Base-by-base conservation (phyloP, 1,140 invertebrate species). In the Steinernema khuongi region DNA sequence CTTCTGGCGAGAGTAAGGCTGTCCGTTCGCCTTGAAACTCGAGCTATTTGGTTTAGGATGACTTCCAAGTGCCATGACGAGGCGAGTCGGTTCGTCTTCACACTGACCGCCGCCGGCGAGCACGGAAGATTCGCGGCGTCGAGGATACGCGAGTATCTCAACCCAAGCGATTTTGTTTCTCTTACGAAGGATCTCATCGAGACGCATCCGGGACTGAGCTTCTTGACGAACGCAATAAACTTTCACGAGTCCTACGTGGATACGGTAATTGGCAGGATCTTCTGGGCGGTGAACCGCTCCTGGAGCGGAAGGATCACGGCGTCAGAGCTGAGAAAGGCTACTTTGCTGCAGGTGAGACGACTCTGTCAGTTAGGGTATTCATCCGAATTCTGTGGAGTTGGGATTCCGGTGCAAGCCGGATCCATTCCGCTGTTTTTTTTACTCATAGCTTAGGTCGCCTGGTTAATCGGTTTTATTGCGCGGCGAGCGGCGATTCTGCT, bases 191-290 rank as follows among this genome's bases (percentile, higher is more conserved):
- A 99, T 88, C 93, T 99, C 0, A 95, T 99, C 26, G 94, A 99
- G 85, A 95, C 95, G n/a, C 96, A 99, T 89, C 96, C 96, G 1
- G 96, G 96, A 50, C 89, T 99, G 71, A 93, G 91, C 44, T 98
- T 98, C 88, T 89, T 99, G n/a, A 94, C 95, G 86, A 94, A 97
- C 87, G 94, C 96, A 67, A 92, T 92, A 17, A 95, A 99, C 88
- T 99, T 99, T 88, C 96, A 99, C 89, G 17, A 22, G 66, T 73
- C 14, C 43, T 72, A 66, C 31, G 74, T 70, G 22, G 69, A 70
- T 44, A 26, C 93, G 91, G 92, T 96, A 78, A 94, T 99, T 83
- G 94, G 95, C 41, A 90, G 97, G 85, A 98, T 99, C 89, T 98
- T 94, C 87, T 99, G 97, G 87, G 93, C 92, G 87, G 93, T 98